Conservation (phyloP, 2,113 vertebrate species). For the Thalassarche chlororhynchos region DNA sequence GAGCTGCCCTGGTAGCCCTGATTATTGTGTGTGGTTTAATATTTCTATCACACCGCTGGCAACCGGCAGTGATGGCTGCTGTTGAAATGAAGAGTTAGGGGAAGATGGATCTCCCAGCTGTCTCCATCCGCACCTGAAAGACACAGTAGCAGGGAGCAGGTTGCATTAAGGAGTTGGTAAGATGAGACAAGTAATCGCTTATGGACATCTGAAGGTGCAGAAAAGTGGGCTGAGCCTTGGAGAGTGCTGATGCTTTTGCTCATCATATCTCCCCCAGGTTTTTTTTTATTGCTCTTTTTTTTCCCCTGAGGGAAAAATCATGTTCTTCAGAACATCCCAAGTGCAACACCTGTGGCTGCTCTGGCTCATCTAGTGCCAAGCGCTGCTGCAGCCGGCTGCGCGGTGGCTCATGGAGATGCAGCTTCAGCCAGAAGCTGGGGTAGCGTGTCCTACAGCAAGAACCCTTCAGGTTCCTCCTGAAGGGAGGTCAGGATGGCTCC, state of each 20-base stretch:
- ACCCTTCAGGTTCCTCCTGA: background rate
- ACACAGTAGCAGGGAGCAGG: rapidly evolving
- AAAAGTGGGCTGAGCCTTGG: background rate
- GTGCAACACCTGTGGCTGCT: background rate
- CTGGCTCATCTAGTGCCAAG: rapidly evolving
- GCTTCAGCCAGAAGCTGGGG: background rate
- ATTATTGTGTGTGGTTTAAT: background rate
- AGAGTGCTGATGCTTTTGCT: background rate
- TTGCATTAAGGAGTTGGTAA: background rate
- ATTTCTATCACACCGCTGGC: background rate
- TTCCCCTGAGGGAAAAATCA: background rate
- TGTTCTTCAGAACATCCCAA: background rate
- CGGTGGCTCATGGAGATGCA: rapidly evolving
- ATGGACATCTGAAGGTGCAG: background rate
- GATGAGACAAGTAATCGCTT: background rate
- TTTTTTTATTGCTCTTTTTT: background rate
- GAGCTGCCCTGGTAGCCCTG: background rate
- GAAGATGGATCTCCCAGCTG: background rate
- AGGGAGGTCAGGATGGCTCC: background rate
- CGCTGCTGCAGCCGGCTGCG: rapidly evolving
- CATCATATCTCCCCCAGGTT: rapidly evolving
- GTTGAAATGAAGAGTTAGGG: background rate
- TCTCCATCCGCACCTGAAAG: background rate
- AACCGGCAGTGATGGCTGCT: background rate
- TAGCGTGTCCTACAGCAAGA: background rate